These are phyloP conservation scores for Rhynchophorus ferrugineus DNA, from an alignment of 1,140 invertebrate species.

Conservation along the genomic window DNA sequence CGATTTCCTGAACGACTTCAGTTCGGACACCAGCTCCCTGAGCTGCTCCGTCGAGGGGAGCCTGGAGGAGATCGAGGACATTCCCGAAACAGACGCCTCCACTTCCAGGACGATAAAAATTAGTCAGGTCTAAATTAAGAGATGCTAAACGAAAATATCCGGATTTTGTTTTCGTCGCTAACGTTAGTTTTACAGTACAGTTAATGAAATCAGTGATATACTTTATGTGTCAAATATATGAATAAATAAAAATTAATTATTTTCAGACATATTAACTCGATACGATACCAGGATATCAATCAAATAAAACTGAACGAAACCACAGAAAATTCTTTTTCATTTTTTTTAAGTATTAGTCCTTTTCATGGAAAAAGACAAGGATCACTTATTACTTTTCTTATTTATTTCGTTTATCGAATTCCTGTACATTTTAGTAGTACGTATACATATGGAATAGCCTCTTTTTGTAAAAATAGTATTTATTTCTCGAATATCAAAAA, in stretches of 20 bases:
- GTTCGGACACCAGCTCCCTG: constrained; percentile 42
- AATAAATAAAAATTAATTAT: too few relatives aligned
- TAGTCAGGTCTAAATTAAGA: constrained; percentile 20
- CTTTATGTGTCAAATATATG: too few relatives aligned
- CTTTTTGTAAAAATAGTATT: constrained; percentile 13
- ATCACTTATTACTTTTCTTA: not conserved
- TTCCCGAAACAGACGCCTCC: not conserved
- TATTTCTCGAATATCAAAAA: constrained; percentile 11
- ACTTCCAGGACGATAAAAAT: constrained; percentile 5
- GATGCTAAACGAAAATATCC: too few relatives aligned
- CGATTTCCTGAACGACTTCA: constrained; percentile 68
- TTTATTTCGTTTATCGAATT: constrained; percentile 1
- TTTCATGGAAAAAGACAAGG: too few relatives aligned
- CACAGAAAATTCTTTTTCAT: too few relatives aligned
- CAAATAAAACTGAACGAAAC: too few relatives aligned
- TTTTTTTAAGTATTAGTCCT: too few relatives aligned
- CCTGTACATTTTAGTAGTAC: constrained; percentile 8
- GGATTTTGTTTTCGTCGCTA: too few relatives aligned
- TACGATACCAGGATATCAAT: too few relatives aligned
- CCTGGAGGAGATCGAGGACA: constrained; percentile 21
- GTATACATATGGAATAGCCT: not conserved
- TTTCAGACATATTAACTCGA: too few relatives aligned
- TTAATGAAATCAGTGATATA: too few relatives aligned
- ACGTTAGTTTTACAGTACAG: too few relatives aligned
- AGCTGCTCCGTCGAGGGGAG: constrained; percentile 45